Base-by-base conservation (phyloP, 2,888 invertebrate species). In the Drosophila borealis region DNA sequence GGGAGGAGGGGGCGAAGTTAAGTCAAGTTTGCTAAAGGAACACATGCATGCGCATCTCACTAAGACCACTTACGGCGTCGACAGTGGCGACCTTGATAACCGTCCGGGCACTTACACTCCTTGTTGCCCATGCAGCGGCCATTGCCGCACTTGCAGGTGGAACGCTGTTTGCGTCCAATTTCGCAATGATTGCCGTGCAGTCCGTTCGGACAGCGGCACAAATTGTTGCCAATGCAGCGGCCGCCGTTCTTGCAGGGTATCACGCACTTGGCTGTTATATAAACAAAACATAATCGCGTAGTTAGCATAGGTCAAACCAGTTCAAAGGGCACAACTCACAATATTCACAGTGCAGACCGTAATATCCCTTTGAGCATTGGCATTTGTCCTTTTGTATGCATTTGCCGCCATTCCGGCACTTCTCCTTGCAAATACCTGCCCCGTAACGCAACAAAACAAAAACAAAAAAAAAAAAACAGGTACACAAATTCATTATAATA, bases 341-440 rank as follows among this genome's bases (percentile, higher is more conserved):
- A 93, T 96, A 97, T 94, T 98, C 97, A 92, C 98, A 98, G 64
- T 95, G 95, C 51, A 96, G 93, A 65, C 98, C 98, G 90, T 96
- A 97, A 92, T 96, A 98, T 45, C 98, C 98, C 91, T 96, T 97
- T 0, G 96, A 95, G 92, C 98, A 98, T 84, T 96, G 96, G 90
- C 98, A 98, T 29, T 96, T 97, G 91, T 98, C 98, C 92, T 98
- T 98, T 91, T 98, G 97, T 82, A 98, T 95, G 91, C 98, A 98
- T 92, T 97, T 97, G 4, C 98, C 98, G 19, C 98, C 98, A 91
- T 98, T 98, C 72, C 96, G 93, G 92, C 98, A 98, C 92, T 97
- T 97, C 87, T 97, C 95, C 14, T 95, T 94, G 92, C 98, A 98
- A 90, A 98, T 97, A 77, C 98, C 98, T 98, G 93, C 42, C 29